Evolutionary conservation across 2,113 vertebrate species (phyloP), one percentile per base, ranked within the genome.

Genomic region (Lampris megalopsis): DNA sequence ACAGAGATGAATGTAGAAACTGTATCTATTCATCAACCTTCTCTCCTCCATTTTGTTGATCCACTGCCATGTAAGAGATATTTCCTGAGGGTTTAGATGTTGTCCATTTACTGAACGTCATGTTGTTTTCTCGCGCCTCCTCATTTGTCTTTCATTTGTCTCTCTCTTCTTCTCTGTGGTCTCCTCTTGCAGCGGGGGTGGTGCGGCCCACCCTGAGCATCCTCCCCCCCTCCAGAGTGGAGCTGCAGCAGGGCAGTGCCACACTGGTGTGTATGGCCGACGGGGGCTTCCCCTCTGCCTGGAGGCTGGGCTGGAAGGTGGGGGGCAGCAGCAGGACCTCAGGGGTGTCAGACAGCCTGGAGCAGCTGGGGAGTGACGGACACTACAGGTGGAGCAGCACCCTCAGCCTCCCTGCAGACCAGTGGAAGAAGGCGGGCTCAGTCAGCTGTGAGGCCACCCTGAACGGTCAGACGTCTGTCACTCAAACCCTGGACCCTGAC

Each of bases 261-360:
- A 89, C 87, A n/a, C 57, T 92, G 71, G 61, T 86, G 79, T 91
- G 91, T 81, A 48, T 90, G 79, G 83, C 86, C 89, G 82, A 68
- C 41, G 61, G 73, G 63, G 85, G 87, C 71, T 87, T 82, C 76
- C 86, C 88, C 69, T 80, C 82, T 53, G 48, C 73, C 70, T 82
- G 88, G 90, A 84, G 6, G 1, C 79, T 88, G 77, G 58, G 60
- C 62, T 90, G 86, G 86, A 87, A 73, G 69, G 63, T 87, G 83
- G 72, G 75, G 40, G 79, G 69, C 37, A 70, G 63, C 70, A 65
- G 74, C 69, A 64, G 24, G 60, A 63, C 75, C 75, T 49, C 52
- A 11, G 64, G 58, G 66, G 63, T 63, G 63, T 74, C 75, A 45
- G 41, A 61, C 48, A 77, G 82, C 68, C 38, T 1, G n/a, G 70